Evolutionary conservation across 2,797 vertebrate genomes (phyloP).

Genomic region (Rhincodon typus): DNA sequence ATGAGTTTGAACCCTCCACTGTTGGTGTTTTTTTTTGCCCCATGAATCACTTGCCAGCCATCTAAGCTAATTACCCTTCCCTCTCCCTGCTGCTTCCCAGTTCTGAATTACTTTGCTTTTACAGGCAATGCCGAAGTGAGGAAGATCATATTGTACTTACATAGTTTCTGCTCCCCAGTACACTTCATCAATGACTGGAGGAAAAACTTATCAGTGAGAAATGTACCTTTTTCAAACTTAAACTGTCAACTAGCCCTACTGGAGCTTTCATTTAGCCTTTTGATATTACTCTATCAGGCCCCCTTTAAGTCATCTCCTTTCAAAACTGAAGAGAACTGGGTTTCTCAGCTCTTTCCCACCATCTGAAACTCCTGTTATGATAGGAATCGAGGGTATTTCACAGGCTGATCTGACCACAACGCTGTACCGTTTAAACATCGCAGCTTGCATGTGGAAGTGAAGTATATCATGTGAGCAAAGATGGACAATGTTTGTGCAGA

Average conservation of each 20-base stretch:
- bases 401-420: not conserved
- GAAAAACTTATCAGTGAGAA: not conserved
- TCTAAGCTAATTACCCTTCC: no score
- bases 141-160: no score
- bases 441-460: not conserved
- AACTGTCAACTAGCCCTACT: not conserved
- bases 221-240: not conserved
- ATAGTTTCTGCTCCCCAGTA: no score
- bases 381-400: not conserved
- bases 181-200: not conserved
- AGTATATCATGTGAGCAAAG: not conserved
- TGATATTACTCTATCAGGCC: not conserved
- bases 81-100: not conserved
- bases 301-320: not conserved
- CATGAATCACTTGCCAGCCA: no score
- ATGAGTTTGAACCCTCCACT: no score
- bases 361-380: not conserved
- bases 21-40: no score
- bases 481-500: not conserved
- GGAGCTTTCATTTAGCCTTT: not conserved
- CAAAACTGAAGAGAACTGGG: not conserved
- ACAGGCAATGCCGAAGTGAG: not conserved
- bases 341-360: not conserved
- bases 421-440: not conserved
- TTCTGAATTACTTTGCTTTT: not conserved